Conservation (phyloP, 2,797 vertebrate genomes). For the Apogon talboti region DNA sequence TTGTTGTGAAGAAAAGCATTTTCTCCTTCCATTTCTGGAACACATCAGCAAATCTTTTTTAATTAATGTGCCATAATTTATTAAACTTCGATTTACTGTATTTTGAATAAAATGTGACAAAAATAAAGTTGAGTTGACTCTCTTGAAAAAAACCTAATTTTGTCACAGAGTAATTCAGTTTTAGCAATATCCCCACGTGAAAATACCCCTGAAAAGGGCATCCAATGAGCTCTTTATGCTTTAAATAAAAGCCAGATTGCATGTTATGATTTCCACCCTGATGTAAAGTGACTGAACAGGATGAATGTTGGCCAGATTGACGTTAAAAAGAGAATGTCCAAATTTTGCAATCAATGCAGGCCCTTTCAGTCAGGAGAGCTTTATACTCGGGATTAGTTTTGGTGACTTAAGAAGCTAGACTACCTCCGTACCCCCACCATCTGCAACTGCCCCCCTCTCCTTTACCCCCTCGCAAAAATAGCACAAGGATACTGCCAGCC, state of each 20-base stretch:
- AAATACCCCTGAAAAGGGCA: constrained; percentile 25
- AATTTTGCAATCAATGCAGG: constrained; percentile 86
- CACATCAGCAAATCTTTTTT: no score
- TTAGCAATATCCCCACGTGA: background rate
- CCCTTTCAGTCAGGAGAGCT: constrained; percentile 89
- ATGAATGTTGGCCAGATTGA: constrained; percentile 83
- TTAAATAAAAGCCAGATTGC: constrained; percentile 29
- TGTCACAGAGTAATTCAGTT: background rate
- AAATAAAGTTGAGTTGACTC: no score
- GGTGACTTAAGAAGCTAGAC: constrained; percentile 91
- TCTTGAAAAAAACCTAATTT: no score
- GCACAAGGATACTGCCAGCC: constrained; percentile 88
- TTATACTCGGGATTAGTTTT: constrained; percentile 92
- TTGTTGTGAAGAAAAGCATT: no score
- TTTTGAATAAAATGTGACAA: no score
- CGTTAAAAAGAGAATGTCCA: constrained; percentile 85
- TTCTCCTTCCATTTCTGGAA: no score
- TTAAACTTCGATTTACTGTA: no score
- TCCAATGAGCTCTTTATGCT: constrained; percentile 26
- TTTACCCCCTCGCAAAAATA: constrained; percentile 57
- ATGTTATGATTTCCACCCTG: constrained; percentile 14
- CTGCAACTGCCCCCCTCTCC: constrained; percentile 59
- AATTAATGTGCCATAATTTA: no score
- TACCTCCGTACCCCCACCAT: constrained; percentile 81
- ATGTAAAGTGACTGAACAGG: constrained; percentile 34